Evolutionary conservation across 2,888 invertebrate species (phyloP).

Genomic region (Mimas tiliae): DNA sequence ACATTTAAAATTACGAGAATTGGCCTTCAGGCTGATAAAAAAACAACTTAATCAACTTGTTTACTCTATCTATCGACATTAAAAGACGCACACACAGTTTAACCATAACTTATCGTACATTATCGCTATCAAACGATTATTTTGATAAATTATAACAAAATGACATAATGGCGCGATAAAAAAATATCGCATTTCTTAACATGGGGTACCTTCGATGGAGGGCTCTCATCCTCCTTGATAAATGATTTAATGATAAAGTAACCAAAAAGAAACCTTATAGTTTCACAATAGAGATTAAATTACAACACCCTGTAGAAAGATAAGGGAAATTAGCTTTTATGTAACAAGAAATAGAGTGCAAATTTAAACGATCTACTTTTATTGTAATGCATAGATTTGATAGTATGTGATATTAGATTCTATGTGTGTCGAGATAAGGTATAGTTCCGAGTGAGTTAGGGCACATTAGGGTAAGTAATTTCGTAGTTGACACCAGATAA

Average conservation of each 20-base stretch:
- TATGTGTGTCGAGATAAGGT: conserved; percentile 33
- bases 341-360: conserved; percentile 18
- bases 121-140: conserved; percentile 16
- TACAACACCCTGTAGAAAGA: background rate
- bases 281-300: background rate
- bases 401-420: conserved; percentile 29
- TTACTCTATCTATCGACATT: background rate
- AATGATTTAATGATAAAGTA: conserved; percentile 46
- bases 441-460: conserved; percentile 34
- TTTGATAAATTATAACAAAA: conserved; percentile 29
- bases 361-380: conserved; percentile 21
- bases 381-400: conserved; percentile 13
- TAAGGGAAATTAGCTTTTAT: conserved; percentile 15
- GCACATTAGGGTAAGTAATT: conserved; percentile 46
- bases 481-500: conserved; percentile 65
- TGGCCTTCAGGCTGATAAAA: no score
- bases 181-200: conserved; percentile 57
- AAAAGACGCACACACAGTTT: background rate
- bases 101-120: conserved; percentile 16
- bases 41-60: background rate
- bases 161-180: conserved; percentile 31
- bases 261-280: background rate
- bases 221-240: conserved; percentile 66
- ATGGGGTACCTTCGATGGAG: conserved; percentile 61
- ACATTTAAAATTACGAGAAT: no score